Conservation (phyloP, 2,797 vertebrate species). For the Spinus pinus region DNA sequence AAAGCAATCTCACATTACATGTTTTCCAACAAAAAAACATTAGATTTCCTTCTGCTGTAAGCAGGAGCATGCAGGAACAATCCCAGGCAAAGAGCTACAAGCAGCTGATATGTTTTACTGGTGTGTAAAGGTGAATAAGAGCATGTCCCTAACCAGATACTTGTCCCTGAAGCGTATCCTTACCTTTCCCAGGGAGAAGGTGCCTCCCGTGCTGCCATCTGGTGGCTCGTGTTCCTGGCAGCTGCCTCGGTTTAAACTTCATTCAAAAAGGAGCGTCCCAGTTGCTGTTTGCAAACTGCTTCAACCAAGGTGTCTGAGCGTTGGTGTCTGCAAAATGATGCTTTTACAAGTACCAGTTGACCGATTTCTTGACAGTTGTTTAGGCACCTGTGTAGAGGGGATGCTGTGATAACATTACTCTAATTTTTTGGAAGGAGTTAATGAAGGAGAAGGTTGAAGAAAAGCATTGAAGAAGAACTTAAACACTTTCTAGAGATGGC, state of each 20-base stretch:
- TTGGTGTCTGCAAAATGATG: not conserved
- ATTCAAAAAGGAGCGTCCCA: not conserved
- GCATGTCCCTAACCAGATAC: not conserved
- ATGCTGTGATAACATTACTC: not conserved
- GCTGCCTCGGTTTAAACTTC: not conserved
- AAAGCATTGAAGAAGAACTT: not conserved
- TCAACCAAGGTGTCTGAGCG: not conserved
- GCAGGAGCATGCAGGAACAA: not conserved
- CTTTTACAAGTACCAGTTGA: not conserved
- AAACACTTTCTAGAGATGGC: not conserved
- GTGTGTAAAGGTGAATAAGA: not conserved
- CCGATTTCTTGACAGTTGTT: not conserved
- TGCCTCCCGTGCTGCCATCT: not conserved
- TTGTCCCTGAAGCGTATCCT: accelerated
- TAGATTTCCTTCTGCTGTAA: not conserved
- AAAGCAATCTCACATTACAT: not conserved
- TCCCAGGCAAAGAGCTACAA: not conserved
- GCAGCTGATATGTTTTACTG: not conserved
- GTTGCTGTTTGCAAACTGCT: not conserved
- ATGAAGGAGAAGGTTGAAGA: not conserved
- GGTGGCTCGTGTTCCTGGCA: not conserved
- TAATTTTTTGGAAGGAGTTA: not conserved
- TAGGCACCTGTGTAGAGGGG: not conserved
- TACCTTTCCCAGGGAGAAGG: too few species aligned
- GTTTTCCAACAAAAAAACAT: not conserved